Conservation (phyloP, 1,140 invertebrate species). For the Bombus picipes region DNA sequence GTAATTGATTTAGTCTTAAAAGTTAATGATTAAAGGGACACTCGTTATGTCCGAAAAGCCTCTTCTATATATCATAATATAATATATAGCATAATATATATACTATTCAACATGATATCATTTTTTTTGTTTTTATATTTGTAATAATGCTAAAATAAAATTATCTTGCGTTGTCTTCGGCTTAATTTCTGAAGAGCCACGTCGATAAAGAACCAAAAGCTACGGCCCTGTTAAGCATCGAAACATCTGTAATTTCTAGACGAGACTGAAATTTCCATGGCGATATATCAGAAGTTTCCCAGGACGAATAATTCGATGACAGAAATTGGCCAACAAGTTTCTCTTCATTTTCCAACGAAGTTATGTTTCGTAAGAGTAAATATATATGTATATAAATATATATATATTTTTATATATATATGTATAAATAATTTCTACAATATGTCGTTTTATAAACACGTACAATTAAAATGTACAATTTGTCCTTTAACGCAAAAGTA, state of each 20-base stretch:
- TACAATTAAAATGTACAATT: constrained; percentile 15
- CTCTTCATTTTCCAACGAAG: background rate
- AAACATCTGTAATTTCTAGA: constrained; percentile 1
- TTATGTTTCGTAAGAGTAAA: background rate
- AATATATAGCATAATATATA: background rate
- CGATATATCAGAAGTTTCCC: constrained; percentile 37
- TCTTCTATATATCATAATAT: background rate
- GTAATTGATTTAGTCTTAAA: constrained; percentile 15
- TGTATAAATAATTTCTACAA: background rate
- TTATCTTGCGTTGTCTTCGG: background rate
- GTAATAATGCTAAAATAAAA: constrained; percentile 26
- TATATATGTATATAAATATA: background rate
- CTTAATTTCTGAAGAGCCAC: background rate
- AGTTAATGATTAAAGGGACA: constrained; percentile 25
- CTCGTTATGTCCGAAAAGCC: background rate
- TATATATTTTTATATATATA: background rate
- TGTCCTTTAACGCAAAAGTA: background rate
- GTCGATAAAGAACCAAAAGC: constrained; percentile 20
- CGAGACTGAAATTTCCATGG: background rate
- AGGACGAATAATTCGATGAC: constrained; percentile 22
- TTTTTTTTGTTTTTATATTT: background rate
- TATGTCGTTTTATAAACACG: background rate
- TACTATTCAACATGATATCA: constrained; percentile 1
- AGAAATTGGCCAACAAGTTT: background rate
- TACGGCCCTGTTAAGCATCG: background rate